Evolutionary conservation across 1,140 invertebrate species (phyloP).

Genomic region (Drosophila yakuba): DNA sequence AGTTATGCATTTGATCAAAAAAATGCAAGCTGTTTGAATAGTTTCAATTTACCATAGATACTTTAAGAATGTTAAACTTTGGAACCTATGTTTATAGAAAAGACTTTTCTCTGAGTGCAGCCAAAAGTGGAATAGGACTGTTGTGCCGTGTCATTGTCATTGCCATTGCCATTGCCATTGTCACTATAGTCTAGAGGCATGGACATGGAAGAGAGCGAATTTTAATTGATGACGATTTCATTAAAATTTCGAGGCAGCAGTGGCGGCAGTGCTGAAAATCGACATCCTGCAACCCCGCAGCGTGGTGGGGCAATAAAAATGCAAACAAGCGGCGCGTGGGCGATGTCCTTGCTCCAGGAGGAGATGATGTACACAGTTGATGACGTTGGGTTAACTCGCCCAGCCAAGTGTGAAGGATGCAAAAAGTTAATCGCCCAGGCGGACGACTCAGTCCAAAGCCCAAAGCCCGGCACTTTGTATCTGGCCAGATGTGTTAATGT

Average conservation of each 20-base stretch:
- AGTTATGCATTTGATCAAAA: no score
- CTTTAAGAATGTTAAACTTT: no score
- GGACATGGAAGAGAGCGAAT: constrained; percentile 66
- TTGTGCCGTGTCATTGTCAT: constrained; percentile 62
- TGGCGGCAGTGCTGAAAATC: constrained; percentile 58
- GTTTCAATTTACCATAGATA: no score
- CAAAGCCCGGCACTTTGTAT: constrained; percentile 52
- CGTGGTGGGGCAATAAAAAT: constrained; percentile 65
- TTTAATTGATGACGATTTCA: constrained; percentile 84
- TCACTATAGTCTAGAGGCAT: constrained; percentile 49
- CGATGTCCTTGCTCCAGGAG: constrained; percentile 30
- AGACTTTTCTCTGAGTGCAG: constrained; percentile 20
- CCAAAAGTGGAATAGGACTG: background rate
- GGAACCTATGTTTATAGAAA: background rate
- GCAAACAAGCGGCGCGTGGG: constrained; percentile 65
- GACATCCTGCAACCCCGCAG: constrained; percentile 40
- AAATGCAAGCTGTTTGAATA: no score
- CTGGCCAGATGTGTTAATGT: constrained; percentile 83
- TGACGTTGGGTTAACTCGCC: constrained; percentile 25
- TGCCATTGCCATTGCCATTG: constrained; percentile 55
- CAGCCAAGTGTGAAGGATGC: constrained; percentile 74
- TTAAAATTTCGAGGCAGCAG: constrained; percentile 61
- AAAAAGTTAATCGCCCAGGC: constrained; percentile 83
- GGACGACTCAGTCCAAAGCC: constrained; percentile 29
- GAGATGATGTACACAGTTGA: constrained; percentile 22